Base-by-base conservation (phyloP, 2,113 vertebrate species). In the Edolisoma coerulescens region DNA sequence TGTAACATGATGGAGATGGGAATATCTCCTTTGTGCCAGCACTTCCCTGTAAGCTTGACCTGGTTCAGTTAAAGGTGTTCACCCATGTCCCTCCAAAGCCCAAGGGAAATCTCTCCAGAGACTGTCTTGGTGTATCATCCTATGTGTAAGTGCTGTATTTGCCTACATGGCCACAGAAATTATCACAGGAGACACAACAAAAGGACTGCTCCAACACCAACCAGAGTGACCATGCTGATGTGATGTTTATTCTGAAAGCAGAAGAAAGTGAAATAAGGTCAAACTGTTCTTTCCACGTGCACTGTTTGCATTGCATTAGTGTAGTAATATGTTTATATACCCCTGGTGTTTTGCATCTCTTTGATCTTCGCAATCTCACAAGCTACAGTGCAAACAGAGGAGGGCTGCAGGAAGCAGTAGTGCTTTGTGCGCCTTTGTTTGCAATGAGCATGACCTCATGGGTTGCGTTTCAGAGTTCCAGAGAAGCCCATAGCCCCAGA, bases 1-100 rank as follows among this genome's bases (percentile, higher is more conserved):
- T 4, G 3, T 37, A 42, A 35, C 35, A 37, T 16, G 5, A 26
- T 5, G 11, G 28, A 65, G 32, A 70, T 14, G 22, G 57, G 16
- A 64, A 56, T 1, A 1, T 67, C 4, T 65, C 20, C 19, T 50
- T 59, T 0, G 0, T 24, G 33, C 45, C 35, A 64, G 28, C 2
- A 0, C 37, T 75, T 75, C 18, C 37, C 16, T 4, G 5, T 41
- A n/a, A 64, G 21, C 49, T 81, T 68, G 60, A 28, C 11, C 3
- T 32, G 9, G 7, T 64, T 64, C 17, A n/a, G 10, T 50, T 59
- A 59, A 75, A 89, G 32, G 7, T 54, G 19, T 61, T 81, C 32
- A 32, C 35, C 33, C 21, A 21, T 11, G 26, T 26, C 32, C 61
- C 24, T 15, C 32, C 44, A 64, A 77, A 60, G 24, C 33, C 23